Conservation (phyloP, 1,140 invertebrate species). For the Heliconius eleuchia region DNA sequence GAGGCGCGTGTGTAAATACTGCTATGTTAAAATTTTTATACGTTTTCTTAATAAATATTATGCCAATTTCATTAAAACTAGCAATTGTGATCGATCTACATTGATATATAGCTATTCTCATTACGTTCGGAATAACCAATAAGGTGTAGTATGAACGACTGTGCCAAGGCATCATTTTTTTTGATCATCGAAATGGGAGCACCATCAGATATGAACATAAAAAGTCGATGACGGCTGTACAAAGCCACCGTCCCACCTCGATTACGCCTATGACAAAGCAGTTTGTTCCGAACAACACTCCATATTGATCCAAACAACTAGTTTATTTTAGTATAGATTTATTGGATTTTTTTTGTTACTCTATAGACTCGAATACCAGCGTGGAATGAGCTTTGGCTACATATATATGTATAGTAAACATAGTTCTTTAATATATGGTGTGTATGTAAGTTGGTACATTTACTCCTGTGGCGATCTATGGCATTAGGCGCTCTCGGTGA, state of each 20-base stretch:
- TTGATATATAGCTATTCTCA: slow-evolving; percentile 18
- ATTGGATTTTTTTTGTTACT: slow-evolving; percentile 73
- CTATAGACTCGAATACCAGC: slow-evolving; percentile 42
- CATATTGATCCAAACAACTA: slow-evolving; percentile 79
- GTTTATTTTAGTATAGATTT: slow-evolving; percentile 74
- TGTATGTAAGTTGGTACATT: slow-evolving; percentile 46
- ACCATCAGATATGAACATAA: slow-evolving; percentile 78
- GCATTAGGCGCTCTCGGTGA: slow-evolving; percentile 60
- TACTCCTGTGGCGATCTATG: slow-evolving; percentile 74
- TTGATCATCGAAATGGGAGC: slow-evolving; percentile 75
- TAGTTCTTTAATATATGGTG: slow-evolving; percentile 43
- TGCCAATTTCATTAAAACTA: too few species aligned
- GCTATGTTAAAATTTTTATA: too few species aligned
- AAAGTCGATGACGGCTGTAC: slow-evolving; percentile 71
- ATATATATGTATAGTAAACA: neutral
- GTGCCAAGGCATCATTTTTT: slow-evolving; percentile 55
- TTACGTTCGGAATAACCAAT: slow-evolving; percentile 35
- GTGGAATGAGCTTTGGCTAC: slow-evolving; percentile 34
- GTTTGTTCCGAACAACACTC: slow-evolving; percentile 73
- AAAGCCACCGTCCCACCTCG: slow-evolving; percentile 76
- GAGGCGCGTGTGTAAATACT: too few species aligned
- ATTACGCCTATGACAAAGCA: slow-evolving; percentile 80
- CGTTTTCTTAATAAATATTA: too few species aligned
- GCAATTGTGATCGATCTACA: neutral
- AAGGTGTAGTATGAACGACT: slow-evolving; percentile 53